Base-by-base conservation (phyloP, 2,797 vertebrate genomes). In the Mus caroli region DNA sequence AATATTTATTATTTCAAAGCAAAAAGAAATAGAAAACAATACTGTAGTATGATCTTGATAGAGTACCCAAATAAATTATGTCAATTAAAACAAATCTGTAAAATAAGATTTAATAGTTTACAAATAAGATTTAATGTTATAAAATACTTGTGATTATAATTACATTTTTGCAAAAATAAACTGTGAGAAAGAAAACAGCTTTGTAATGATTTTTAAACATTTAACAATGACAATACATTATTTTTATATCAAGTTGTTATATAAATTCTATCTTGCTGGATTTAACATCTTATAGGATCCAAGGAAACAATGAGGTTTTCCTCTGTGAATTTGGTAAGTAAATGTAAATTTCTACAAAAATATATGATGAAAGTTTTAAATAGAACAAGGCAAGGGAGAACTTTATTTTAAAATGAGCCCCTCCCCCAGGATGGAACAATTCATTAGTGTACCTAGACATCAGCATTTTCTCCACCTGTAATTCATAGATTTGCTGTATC, bases 291-390 rank as follows among this genome's bases (percentile, higher is more conserved):
- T 88, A 28, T 22, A 89, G 34, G 31, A 64, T 60, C 43, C 76
- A 86, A 28, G 76, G 89, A 62, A 96, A 91, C 37, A 90, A 92
- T 56, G 87, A 56, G 14, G 26, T 95, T 88, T 96, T 90, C 71
- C 43, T 94, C 46, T 58, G 50, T 78, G 50, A 89, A 96, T 40
- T 80, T 96, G 77, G 87, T 97, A 95, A 94, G 56, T 22, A 78
- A 69, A 56, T 77, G 5, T n/a, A 69, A 86, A 52, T 37, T 92
- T 93, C 28, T 92, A 92, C 43, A 94, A 90, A 92, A 94, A 43
- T 7, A 71, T n/a, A 58, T 88, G 28, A 92, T 94, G 64, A 95
- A 93, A 95, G 34, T 46, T 11, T 64, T 92, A 17, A 94, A 14
- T 56, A 79, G 67, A 94, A 96, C 14, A 92, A 19, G 37, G 62